Evolutionary conservation across 1,140 invertebrate species (phyloP).

Genomic region (Zaprionus ghesquierei): DNA sequence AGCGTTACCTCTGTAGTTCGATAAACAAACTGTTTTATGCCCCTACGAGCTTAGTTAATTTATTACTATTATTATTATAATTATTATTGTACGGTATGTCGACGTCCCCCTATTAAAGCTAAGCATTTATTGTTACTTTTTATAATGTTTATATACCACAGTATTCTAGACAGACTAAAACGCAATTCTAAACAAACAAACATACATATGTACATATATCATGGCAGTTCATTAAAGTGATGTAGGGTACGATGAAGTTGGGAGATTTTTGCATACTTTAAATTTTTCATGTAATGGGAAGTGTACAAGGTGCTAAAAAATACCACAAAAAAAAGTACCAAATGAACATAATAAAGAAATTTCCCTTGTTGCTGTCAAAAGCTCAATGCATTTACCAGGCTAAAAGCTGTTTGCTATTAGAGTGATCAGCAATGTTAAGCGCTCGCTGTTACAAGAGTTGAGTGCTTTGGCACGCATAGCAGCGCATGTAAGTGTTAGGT

Average conservation of each 20-base stretch:
- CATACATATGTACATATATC: no score
- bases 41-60: conserved; percentile 51
- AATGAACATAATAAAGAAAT: not conserved
- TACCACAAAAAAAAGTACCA: conserved; percentile 3
- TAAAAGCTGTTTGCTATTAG: conserved; percentile 3
- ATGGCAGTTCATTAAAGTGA: conserved; percentile 45
- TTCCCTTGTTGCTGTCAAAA: not conserved
- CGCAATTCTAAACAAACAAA: conserved; percentile 37
- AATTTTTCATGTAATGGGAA: not conserved
- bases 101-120: conserved; percentile 42
- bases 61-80: conserved; percentile 36
- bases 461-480: not conserved
- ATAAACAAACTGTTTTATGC: conserved; percentile 13
- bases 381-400: not conserved
- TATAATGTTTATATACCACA: conserved; percentile 63
- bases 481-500: not conserved
- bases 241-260: conserved; percentile 23
- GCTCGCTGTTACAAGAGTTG: not conserved
- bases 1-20: not conserved
- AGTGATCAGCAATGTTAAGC: not conserved
- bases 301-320: not conserved
- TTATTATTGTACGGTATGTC: conserved; percentile 38
- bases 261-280: not conserved
- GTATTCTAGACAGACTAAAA: conserved; percentile 69
- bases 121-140: conserved; percentile 52